Percentiles rank a stretch among this genome's conserved stretches.
These are phyloP conservation scores for Amblyjoppa proteus DNA, from an alignment of 2,888 invertebrate species.

Conservation along the genomic window DNA sequence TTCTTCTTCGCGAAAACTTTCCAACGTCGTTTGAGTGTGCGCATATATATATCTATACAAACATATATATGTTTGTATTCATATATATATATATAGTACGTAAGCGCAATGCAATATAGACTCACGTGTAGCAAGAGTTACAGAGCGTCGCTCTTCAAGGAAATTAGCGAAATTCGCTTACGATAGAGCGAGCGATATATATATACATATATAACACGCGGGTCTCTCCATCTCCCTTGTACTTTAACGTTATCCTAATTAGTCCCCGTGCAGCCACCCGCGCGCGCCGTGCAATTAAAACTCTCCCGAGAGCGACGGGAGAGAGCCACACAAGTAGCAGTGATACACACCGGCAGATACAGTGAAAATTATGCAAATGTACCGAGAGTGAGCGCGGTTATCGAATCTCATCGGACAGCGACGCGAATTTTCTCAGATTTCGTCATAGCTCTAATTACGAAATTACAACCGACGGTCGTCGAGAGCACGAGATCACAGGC, in stretches of 20 bases:
- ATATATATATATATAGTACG: not conserved
- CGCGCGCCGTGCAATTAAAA: conserved; percentile 9
- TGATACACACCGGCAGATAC: not conserved
- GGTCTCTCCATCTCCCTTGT: not conserved
- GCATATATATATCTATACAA: not conserved
- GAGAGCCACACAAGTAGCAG: not conserved
- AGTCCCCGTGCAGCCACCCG: conserved; percentile 10
- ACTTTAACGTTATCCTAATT: conserved; percentile 28
- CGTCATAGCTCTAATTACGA: not conserved
- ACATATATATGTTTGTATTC: not conserved
- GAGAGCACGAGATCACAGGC: not conserved
- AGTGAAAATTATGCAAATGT: not conserved
- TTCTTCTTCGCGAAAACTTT: conserved; percentile 61
- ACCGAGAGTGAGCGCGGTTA: not conserved
- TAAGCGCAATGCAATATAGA: not conserved
- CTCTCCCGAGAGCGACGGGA: conserved; percentile 10
- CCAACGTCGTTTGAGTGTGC: conserved; percentile 49
- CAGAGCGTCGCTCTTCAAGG: conserved; percentile 24
- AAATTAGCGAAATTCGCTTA: conserved; percentile 42
- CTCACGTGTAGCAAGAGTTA: conserved; percentile 17
- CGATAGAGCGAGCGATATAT: not conserved
- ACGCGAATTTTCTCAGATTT: not conserved
- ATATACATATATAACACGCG: conserved; percentile 5
- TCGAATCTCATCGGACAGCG: not conserved
- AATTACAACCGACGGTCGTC: not conserved